Conservation (phyloP, 1,140 invertebrate genomes). For the Orius insidiosus region DNA sequence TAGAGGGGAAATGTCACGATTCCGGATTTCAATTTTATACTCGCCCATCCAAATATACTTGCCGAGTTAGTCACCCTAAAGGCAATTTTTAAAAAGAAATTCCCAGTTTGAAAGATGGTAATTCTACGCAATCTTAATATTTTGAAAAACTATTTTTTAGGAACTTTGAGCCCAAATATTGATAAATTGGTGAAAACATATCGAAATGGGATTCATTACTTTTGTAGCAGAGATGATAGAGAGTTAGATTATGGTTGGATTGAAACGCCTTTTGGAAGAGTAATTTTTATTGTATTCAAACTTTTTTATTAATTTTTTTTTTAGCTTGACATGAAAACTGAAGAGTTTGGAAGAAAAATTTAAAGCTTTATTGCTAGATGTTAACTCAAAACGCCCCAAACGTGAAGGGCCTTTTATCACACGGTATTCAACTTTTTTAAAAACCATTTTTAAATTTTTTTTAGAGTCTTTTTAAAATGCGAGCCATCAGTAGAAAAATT, state of each 20-base stretch:
- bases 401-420: too few relatives aligned
- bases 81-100: slow-evolving; percentile 55
- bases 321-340: background rate
- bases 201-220: slow-evolving; percentile 46
- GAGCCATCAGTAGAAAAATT: too few relatives aligned
- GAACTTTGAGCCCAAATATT: slow-evolving; percentile 46
- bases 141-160: slow-evolving; percentile 21
- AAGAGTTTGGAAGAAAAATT: background rate
- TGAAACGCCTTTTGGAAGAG: slow-evolving; percentile 43
- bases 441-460: too few relatives aligned
- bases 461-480: too few relatives aligned
- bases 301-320: slow-evolving; percentile 2
- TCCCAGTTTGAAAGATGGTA: slow-evolving; percentile 44
- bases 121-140: slow-evolving; percentile 7
- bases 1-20: slow-evolving; percentile 46
- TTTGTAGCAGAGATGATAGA: slow-evolving; percentile 38
- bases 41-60: slow-evolving; percentile 61
- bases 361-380: background rate
- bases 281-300: slow-evolving; percentile 25
- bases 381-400: background rate
- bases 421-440: too few relatives aligned
- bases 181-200: slow-evolving; percentile 38
- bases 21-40: slow-evolving; percentile 50
- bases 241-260: slow-evolving; percentile 50
- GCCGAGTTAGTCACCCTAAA: slow-evolving; percentile 51